Evolutionary conservation across 2,113 vertebrate genomes (phyloP).

Genomic region (Paradoxurus hermaphroditus): DNA sequence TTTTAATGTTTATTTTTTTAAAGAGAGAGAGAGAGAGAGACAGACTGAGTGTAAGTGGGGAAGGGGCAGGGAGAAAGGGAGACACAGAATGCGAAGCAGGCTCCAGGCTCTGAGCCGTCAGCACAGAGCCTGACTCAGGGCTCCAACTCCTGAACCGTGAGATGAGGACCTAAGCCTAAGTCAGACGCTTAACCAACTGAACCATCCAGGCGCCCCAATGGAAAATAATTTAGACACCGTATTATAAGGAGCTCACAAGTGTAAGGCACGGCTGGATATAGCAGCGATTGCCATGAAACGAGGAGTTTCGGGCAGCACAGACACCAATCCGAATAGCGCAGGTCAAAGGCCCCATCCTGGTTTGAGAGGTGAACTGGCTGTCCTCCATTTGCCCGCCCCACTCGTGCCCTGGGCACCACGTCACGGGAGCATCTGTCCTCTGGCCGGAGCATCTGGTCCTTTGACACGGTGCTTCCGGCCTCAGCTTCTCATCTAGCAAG

Average conservation of each 20-base stretch:
- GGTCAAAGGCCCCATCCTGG: background rate
- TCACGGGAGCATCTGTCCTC: background rate
- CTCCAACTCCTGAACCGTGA: too few relatives aligned
- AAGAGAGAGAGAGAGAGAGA: too few relatives aligned
- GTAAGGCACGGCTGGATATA: background rate
- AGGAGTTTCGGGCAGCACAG: background rate
- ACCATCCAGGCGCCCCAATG: background rate
- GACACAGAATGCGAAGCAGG: too few relatives aligned
- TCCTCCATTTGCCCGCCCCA: background rate
- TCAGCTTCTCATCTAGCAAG: background rate
- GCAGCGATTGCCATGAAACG: background rate
- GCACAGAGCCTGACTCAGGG: too few relatives aligned
- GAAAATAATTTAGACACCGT: background rate
- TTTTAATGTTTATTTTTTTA: too few relatives aligned
- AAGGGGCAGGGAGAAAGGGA: too few relatives aligned
- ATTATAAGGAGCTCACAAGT: background rate
- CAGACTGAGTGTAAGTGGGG: too few relatives aligned
- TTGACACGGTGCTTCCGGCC: background rate
- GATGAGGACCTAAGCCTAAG: too few relatives aligned
- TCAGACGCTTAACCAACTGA: too few relatives aligned
- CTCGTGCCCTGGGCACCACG: background rate
- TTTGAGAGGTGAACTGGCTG: background rate
- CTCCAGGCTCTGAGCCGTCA: too few relatives aligned
- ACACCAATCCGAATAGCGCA: background rate
- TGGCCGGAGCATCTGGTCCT: background rate